phyloP scores from a whole-genome alignment of 2,888 invertebrate genomes.

The Tenthredo livida region DNA sequence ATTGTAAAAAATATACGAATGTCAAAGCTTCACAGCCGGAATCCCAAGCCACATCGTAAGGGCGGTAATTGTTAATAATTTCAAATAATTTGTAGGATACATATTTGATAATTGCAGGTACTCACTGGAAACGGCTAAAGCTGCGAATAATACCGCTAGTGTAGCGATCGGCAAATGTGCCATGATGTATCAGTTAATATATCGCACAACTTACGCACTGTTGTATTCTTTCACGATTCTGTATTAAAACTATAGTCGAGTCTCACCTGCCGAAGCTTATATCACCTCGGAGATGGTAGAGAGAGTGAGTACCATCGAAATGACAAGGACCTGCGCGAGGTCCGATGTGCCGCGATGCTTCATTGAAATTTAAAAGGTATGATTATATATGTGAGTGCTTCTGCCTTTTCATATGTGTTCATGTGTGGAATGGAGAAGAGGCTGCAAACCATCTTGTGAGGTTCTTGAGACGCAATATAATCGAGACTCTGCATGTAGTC shows the following conservation, averaged over 20 bases:
- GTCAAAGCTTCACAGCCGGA: neutral
- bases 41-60: neutral
- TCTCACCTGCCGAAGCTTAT: constrained; percentile 65
- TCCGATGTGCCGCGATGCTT: constrained; percentile 47
- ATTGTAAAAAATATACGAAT: neutral
- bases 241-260: constrained; percentile 66
- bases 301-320: constrained; percentile 58
- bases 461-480: neutral
- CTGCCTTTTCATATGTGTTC: neutral
- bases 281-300: constrained; percentile 66
- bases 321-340: constrained; percentile 49
- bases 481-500: neutral
- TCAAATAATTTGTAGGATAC: neutral
- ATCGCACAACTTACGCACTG: constrained; percentile 45
- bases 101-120: constrained; percentile 55
- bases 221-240: constrained; percentile 62
- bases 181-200: constrained; percentile 59
- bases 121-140: constrained; percentile 64
- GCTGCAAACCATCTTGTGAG: neutral
- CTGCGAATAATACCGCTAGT: constrained; percentile 62
- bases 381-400: neutral
- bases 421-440: constrained; percentile 4
- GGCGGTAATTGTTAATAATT: neutral
- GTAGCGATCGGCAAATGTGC: constrained; percentile 59
- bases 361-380: constrained; percentile 37